Conservation (phyloP, 2,888 invertebrate species). For the Tuberolachnus salignus region DNA sequence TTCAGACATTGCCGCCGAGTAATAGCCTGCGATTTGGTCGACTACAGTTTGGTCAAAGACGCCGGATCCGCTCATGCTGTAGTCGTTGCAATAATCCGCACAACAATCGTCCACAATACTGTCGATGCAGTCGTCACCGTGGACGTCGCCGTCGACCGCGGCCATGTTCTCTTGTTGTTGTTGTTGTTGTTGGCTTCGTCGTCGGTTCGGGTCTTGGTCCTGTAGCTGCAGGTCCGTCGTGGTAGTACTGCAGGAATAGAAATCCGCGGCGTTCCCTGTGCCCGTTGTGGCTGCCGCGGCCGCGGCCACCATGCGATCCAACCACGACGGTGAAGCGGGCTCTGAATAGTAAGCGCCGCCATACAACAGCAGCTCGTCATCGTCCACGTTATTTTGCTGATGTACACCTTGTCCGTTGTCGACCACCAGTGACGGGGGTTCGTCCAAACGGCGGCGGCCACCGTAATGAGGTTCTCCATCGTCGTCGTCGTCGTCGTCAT, state of each 20-base stretch:
- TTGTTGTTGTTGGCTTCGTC: neutral
- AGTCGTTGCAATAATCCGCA: conserved; percentile 30
- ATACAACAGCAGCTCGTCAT: conserved; percentile 58
- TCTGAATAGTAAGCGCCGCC: conserved; percentile 13
- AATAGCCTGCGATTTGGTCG: conserved; percentile 5
- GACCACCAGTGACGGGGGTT: neutral
- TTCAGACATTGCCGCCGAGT: neutral
- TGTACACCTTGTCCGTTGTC: neutral
- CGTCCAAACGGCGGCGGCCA: conserved; percentile 7
- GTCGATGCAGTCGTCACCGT: neutral
- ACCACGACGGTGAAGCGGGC: conserved; percentile 34
- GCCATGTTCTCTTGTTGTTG: neutral
- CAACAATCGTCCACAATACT: conserved; percentile 27
- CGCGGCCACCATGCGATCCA: conserved; percentile 35
- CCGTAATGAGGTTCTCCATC: neutral
- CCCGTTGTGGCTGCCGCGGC: conserved; percentile 24
- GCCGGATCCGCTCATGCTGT: neutral
- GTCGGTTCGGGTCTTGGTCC: neutral
- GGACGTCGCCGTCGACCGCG: neutral
- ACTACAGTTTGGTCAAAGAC: neutral
- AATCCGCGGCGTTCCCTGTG: neutral
- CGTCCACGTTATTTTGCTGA: conserved; percentile 56
- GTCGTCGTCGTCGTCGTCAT: conserved; percentile 13
- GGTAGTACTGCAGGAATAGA: neutral
- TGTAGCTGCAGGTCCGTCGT: neutral